A percentile compares a stretch with the other conserved stretches of the same genome.
Conservation (phyloP, 2,797 vertebrate species). For the Valencia hispanica region DNA sequence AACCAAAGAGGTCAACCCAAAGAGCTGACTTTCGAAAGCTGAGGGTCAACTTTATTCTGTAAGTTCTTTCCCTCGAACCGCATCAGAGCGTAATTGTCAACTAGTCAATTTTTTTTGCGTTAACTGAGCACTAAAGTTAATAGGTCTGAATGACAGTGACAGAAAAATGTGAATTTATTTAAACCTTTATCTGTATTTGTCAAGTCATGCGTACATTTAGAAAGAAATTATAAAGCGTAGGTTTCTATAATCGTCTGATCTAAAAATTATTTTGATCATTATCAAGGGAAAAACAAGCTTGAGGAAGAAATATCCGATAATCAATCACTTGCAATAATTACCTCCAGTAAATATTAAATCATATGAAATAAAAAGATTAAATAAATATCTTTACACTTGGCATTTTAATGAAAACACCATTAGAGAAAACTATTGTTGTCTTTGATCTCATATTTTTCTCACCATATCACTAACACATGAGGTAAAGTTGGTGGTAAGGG, state of each 20-base stretch:
- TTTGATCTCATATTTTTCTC: background rate
- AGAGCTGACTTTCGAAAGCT: background rate
- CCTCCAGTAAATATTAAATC: background rate
- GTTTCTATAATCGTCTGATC: background rate
- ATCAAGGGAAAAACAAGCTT: too few relatives aligned
- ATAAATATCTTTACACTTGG: background rate
- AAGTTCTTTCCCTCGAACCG: background rate
- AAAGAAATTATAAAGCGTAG: background rate
- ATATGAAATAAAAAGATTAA: background rate
- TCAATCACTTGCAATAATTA: too few relatives aligned
- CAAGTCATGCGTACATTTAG: background rate
- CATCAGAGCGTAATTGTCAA: background rate
- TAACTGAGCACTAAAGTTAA: background rate
- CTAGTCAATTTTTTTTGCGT: background rate
- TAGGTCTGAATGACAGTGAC: background rate
- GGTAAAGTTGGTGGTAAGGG: background rate
- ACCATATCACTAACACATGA: background rate
- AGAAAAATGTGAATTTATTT: background rate
- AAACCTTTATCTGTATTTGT: background rate
- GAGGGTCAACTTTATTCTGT: background rate
- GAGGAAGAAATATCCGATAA: too few relatives aligned
- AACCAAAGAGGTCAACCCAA: slow-evolving; percentile 3
- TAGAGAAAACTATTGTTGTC: background rate
- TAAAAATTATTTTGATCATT: background rate
- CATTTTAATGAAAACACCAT: background rate